Percentiles rank a stretch among this genome's conserved stretches.
Conservation (phyloP, 2,888 invertebrate species). For the Protophormia terraenovae region DNA sequence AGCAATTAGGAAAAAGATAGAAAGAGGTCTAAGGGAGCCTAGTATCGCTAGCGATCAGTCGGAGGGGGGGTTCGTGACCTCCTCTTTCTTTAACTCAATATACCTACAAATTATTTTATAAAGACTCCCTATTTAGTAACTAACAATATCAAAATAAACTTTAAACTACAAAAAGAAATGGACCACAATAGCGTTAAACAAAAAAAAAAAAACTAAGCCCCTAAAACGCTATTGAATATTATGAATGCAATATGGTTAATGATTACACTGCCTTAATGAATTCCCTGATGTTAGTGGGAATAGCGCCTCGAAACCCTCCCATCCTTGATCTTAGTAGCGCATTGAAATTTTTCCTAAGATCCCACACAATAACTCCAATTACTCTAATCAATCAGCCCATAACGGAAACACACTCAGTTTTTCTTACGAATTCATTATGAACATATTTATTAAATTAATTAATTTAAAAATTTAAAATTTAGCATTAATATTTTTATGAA, state of each 20-base stretch:
- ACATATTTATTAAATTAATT: too few species aligned
- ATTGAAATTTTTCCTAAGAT: neutral
- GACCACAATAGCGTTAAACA: neutral
- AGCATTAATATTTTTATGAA: too few species aligned
- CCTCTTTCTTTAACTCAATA: neutral
- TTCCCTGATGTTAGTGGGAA: neutral
- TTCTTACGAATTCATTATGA: too few species aligned
- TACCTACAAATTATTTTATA: neutral
- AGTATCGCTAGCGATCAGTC: too few species aligned
- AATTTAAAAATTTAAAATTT: too few species aligned
- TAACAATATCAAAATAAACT: too few species aligned
- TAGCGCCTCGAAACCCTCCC: neutral
- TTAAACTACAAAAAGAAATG: neutral
- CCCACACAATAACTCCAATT: neutral
- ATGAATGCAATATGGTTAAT: neutral
- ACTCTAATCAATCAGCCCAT: neutral
- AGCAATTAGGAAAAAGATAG: too few species aligned
- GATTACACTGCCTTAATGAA: neutral
- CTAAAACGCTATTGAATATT: neutral
- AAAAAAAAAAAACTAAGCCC: neutral
- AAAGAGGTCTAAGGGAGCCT: too few species aligned
- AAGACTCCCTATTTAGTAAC: neutral
- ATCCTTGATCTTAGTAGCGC: neutral
- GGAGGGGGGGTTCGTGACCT: neutral
- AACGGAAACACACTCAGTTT: too few species aligned